Evolutionary conservation across 2,113 vertebrate genomes (phyloP), one percentile per base, ranked within the genome.

Genomic region (Scortum barcoo): DNA sequence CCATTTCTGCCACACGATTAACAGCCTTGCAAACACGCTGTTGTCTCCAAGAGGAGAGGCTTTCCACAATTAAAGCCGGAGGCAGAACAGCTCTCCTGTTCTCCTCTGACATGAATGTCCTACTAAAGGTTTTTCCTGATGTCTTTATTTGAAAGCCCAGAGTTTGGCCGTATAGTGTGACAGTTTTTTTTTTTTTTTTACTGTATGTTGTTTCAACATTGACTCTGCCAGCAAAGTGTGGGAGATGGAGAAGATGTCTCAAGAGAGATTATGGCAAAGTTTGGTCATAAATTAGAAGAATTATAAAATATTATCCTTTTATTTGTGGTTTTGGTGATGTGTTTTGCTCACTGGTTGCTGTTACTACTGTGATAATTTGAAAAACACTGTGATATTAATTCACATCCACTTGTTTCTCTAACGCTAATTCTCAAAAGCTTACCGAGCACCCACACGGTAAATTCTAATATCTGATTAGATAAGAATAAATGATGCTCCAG

Each of bases 1-100:
- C 26, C 26, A 24, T 78, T 62, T 72, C 81, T 68, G 44, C 68
- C 2, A 54, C 69, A 62, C 11, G 28, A 81, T 89, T 85, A 58
- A 84, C 60, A 44, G 38, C 75, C 44, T 11, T 61, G 65, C 76
- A 71, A 80, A 82, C 78, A 72, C 40, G 61, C 51, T 1, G 46
- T 53, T 75, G 51, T 48, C 63, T 80, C 74, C 66, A 1, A 44
- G 42, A 69, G 33, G 56, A 40, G 65, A 74, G 9, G 20, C 9
- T 48, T 44, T n/a, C 56, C 50, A 24, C 26, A 16, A 61, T 62
- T 65, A 28, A 2, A 76, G 38, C 36, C 14, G 24, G 20, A 56
- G 28, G n/a, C 71, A 69, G 54, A 83, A 42, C 56, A 51, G 69
- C 53, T 70, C 50, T 36, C 3, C 48, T 79, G 42, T 75, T 77